These are phyloP conservation scores for Sandelia bainsii DNA, from an alignment of 2,797 vertebrate genomes.

Conservation along the genomic window DNA sequence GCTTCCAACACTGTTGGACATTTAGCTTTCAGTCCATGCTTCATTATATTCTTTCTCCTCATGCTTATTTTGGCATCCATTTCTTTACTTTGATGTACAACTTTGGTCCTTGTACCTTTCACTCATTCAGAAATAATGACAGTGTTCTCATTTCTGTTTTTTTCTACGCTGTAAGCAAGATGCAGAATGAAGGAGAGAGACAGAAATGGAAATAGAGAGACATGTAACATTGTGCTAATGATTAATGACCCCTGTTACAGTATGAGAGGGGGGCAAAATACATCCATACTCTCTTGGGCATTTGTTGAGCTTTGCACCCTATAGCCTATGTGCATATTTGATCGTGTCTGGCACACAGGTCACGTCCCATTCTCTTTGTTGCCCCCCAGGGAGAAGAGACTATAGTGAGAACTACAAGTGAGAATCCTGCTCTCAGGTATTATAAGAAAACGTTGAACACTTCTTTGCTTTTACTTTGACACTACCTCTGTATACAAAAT, in stretches of 20 bases:
- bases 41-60: constrained; percentile 6
- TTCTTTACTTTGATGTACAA: neutral
- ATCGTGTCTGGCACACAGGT: constrained; percentile 41
- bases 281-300: constrained; percentile 30
- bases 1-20: constrained; percentile 7
- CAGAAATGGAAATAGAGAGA: constrained; percentile 11
- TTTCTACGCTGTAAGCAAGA: neutral
- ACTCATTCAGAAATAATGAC: neutral
- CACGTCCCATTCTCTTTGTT: constrained; percentile 37
- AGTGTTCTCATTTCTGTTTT: neutral
- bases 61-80: neutral
- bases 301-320: constrained; percentile 22
- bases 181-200: neutral
- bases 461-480: constrained; percentile 15
- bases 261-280: constrained; percentile 5
- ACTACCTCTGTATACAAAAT: neutral
- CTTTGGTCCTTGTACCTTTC: constrained; percentile 2
- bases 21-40: neutral
- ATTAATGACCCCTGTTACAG: constrained; percentile 29
- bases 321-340: constrained; percentile 14
- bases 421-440: constrained; percentile 18
- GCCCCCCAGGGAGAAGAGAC: constrained; percentile 13
- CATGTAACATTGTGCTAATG: neutral
- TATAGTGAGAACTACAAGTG: constrained; percentile 16
- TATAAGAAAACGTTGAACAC: constrained; percentile 23